These are phyloP conservation scores for Drosophila azteca DNA, from an alignment of 1,140 invertebrate species.

Conservation along the genomic window DNA sequence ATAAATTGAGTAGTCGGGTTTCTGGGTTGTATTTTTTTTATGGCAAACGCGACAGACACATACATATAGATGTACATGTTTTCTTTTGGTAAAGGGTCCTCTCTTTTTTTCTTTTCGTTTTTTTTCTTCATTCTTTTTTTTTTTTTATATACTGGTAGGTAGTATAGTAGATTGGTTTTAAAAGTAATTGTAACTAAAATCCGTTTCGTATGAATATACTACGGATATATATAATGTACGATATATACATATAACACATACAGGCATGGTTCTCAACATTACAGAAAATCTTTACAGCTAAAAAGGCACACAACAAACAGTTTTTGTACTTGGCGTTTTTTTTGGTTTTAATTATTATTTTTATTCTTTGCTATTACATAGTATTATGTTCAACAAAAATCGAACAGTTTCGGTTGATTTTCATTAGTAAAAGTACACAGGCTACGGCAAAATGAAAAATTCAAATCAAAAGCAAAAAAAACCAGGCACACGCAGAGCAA, in stretches of 20 bases:
- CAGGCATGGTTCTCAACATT: conserved; percentile 64
- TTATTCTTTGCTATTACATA: no score
- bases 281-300: conserved; percentile 66
- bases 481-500: conserved; percentile 63
- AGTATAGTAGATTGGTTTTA: conserved; percentile 44
- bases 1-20: conserved; percentile 57
- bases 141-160: conserved; percentile 51
- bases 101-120: conserved; percentile 62
- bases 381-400: conserved; percentile 22
- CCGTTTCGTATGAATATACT: conserved; percentile 54
- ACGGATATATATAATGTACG: conserved; percentile 54
- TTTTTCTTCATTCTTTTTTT: conserved; percentile 39
- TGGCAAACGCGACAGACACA: conserved; percentile 51
- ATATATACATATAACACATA: conserved; percentile 60
- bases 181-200: conserved; percentile 67
- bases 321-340: conserved; percentile 47
- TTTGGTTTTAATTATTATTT: conserved; percentile 12
- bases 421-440: conserved; percentile 44
- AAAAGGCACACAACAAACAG: conserved; percentile 72
- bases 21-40: conserved; percentile 20
- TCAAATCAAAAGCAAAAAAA: conserved; percentile 21
- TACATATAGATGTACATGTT: conserved; percentile 35
- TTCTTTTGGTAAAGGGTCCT: conserved; percentile 73
- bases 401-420: conserved; percentile 45
- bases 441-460: conserved; percentile 43